Evolutionary conservation across 2,797 vertebrate species (phyloP), one percentile per base, ranked within the genome.

Genomic region (Pseudotriccus pelzelni): DNA sequence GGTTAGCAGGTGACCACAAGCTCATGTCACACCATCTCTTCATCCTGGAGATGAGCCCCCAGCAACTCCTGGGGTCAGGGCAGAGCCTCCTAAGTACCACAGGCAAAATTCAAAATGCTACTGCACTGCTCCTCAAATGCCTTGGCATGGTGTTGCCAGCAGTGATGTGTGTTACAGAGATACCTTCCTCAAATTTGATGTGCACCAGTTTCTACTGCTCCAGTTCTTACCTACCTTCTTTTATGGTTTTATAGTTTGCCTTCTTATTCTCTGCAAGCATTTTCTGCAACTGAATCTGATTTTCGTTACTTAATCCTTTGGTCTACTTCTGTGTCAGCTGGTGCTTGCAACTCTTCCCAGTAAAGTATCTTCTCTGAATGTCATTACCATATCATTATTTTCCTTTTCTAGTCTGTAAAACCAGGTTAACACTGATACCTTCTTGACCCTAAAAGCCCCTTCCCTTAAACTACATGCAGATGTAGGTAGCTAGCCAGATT

Each of bases 301-400:
- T 95, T 90, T 89, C 0, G 0, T 79, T 87, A 70, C 52, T 95
- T 86, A 90, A 94, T 94, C 67, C 49, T 79, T 82, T 82, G 63
- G 80, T 95, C 77, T 94, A 24, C 68, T 92, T 91, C 41, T 86
- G 20, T 90, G 56, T 94, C 52, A 90, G 83, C 85, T 94, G 77
- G 63, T 88, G 63, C 63, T 93, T 88, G 83, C 69, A 87, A 70
- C 49, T 94, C 83, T 94, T 93, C 74, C 70, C 80, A 74, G 80
- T 82, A 93, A 76, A 88, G 87, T 76, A 34, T 74, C 63, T 79
- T 91, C 80, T 87, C 52, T 91, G 83, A 94, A 96, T 95, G 50
- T 72, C 56, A 46, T 95, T 94, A 92, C 62, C 69, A 76, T 91
- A 59, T 46, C 1, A 88, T 90, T 84, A 88, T 62, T 86, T 81